Evolutionary conservation across 2,797 vertebrate species (phyloP).

Genomic region (Artibeus jamaicensis): DNA sequence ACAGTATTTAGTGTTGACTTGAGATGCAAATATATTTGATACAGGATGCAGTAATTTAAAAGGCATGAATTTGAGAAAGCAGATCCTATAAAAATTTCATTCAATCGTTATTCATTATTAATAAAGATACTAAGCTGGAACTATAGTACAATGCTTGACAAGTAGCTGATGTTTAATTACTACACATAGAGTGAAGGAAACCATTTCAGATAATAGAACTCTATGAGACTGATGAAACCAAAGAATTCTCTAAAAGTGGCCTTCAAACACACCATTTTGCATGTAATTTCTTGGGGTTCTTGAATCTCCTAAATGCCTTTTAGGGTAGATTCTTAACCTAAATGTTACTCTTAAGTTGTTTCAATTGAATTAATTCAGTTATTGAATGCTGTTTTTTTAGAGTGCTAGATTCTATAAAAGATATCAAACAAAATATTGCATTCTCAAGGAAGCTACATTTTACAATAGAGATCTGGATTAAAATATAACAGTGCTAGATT

Average conservation of each 20-base stretch:
- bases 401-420: background rate
- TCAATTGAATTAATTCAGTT: background rate
- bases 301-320: background rate
- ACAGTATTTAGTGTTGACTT: conserved; percentile 9
- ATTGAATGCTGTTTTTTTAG: background rate
- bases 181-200: background rate
- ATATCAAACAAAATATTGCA: background rate
- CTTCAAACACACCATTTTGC: background rate
- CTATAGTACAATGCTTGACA: background rate
- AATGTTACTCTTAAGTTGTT: background rate
- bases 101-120: background rate
- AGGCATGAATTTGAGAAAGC: background rate
- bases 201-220: conserved; percentile 18
- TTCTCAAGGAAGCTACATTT: background rate
- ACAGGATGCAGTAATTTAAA: conserved; percentile 22
- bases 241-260: conserved; percentile 1
- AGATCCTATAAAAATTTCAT: conserved; percentile 25
- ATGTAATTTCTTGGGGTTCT: background rate
- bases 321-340: background rate
- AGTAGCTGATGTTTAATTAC: conserved; percentile 29
- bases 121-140: background rate
- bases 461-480: background rate
- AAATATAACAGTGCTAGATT: background rate
- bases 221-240: conserved; percentile 24
- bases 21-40: conserved; percentile 6